Evolutionary conservation across 2,113 vertebrate genomes (phyloP).

Genomic region (Perognathus longimembris): DNA sequence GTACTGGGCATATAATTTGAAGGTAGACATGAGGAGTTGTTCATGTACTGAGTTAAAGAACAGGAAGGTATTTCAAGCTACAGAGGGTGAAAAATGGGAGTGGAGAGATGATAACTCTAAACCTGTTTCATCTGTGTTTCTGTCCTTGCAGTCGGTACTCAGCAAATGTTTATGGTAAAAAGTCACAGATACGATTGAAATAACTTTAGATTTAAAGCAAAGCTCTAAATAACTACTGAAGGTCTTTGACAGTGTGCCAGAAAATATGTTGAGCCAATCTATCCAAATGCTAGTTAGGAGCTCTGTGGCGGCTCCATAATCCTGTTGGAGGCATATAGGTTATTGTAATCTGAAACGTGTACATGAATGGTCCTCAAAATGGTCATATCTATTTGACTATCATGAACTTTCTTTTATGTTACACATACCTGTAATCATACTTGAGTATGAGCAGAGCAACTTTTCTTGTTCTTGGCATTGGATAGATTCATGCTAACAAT

Average conservation of each 20-base stretch:
- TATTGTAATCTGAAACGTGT: constrained; percentile 55
- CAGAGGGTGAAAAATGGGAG: neutral
- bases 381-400: constrained; percentile 35
- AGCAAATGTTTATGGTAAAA: neutral
- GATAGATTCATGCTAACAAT: constrained; percentile 17
- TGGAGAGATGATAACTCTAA: constrained; percentile 48
- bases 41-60: constrained; percentile 31
- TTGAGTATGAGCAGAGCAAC: neutral
- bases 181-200: neutral
- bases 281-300: neutral
- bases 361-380: constrained; percentile 34
- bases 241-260: neutral
- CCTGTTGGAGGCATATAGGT: neutral
- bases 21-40: neutral
- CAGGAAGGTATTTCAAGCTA: neutral
- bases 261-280: neutral
- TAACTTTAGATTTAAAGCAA: constrained; percentile 20
- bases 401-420: constrained; percentile 22
- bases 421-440: neutral
- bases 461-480: constrained; percentile 50
- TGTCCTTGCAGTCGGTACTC: neutral
- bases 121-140: neutral
- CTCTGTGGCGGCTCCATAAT: neutral
- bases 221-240: neutral
- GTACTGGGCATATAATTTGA: neutral